These are phyloP conservation scores for Cephus sareptanus DNA, from an alignment of 2,888 invertebrate genomes.

Conservation along the genomic window DNA sequence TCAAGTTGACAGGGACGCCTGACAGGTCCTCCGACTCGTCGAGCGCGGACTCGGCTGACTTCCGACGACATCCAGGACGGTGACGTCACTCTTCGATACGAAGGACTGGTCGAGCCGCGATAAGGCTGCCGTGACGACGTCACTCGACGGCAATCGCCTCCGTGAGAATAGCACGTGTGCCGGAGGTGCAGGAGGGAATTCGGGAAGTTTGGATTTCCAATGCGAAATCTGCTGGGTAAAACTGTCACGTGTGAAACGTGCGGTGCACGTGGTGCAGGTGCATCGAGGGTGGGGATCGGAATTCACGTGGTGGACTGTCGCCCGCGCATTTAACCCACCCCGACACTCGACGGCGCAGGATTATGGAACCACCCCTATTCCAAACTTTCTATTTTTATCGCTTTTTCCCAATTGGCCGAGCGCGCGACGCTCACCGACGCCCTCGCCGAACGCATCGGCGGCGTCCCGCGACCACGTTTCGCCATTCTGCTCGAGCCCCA, in stretches of 20 bases:
- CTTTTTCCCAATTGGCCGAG: conserved; percentile 58
- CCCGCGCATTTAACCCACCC: conserved; percentile 59
- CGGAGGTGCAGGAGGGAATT: conserved; percentile 26
- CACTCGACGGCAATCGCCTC: no score
- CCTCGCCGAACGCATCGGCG: conserved; percentile 23
- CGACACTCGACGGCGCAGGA: conserved; percentile 43
- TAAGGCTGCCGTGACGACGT: no score
- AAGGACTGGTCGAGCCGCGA: no score
- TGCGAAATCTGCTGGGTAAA: neutral
- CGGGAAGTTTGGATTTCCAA: conserved; percentile 7
- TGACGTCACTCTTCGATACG: no score
- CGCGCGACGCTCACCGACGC: conserved; percentile 34
- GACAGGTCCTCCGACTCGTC: neutral
- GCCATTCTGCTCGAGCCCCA: no score
- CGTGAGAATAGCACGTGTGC: no score
- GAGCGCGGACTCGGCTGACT: no score
- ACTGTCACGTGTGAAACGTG: neutral
- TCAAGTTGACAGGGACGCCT: neutral
- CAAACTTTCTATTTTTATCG: conserved; percentile 52
- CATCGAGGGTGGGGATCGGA: conserved; percentile 34
- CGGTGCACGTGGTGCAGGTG: conserved; percentile 17
- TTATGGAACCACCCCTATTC: conserved; percentile 58
- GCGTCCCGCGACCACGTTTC: no score
- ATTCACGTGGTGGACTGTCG: conserved; percentile 47
- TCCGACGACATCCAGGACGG: no score